Conservation (phyloP, 2,113 vertebrate species). For the Albula glossodonta region DNA sequence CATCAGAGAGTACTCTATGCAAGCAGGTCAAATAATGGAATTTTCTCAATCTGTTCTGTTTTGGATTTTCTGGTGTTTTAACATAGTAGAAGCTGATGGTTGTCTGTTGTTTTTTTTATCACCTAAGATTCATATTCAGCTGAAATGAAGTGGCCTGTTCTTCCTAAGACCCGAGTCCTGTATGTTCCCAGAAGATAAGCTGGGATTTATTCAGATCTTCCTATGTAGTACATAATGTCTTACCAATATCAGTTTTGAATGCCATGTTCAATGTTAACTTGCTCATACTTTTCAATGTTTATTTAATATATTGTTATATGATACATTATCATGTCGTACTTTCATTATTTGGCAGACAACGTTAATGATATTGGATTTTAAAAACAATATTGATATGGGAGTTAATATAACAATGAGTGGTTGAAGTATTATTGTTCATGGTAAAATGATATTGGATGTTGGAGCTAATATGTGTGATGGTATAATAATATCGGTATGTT, state of each 20-base stretch:
- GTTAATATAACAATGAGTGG: no score
- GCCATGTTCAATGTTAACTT: no score
- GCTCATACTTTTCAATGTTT: background rate
- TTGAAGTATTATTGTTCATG: no score
- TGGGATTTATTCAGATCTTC: background rate
- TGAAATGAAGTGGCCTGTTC: background rate
- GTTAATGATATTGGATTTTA: background rate
- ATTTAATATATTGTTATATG: background rate
- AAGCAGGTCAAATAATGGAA: background rate
- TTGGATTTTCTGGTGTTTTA: background rate
- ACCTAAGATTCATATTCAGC: background rate
- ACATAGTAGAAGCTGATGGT: background rate
- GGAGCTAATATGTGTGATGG: no score
- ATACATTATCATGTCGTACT: background rate
- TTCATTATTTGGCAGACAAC: background rate
- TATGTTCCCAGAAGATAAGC: background rate
- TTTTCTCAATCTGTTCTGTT: background rate
- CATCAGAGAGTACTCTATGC: background rate
- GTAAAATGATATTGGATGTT: no score
- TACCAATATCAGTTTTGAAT: no score
- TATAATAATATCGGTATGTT: no score
- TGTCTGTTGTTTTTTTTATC: conserved; percentile 3
- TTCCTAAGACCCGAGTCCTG: background rate
- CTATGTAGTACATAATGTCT: no score
- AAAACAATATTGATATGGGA: no score